Conservation (phyloP, 2,797 vertebrate species). For the Thalassophryne amazonica region DNA sequence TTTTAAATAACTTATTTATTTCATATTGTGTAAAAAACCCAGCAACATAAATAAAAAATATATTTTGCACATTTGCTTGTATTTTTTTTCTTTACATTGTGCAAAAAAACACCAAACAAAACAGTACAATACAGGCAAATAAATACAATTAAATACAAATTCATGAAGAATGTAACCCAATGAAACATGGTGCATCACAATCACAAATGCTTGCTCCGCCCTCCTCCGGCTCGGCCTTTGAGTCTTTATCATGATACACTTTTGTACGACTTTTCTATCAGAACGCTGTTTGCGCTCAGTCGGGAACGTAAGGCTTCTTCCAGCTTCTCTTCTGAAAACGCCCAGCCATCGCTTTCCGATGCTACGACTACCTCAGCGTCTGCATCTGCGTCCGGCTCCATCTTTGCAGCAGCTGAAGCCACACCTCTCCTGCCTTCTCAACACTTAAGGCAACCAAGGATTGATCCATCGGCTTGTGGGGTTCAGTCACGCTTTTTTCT, state of each 20-base stretch:
- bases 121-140: constrained; percentile 31
- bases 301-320: constrained; percentile 2
- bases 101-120: constrained; percentile 38
- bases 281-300: neutral
- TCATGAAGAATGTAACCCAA: constrained; percentile 9
- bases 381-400: constrained; percentile 3
- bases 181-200: constrained; percentile 38
- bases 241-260: constrained; percentile 23
- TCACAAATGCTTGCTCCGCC: constrained; percentile 16
- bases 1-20: constrained; percentile 44
- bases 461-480: neutral
- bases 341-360: neutral
- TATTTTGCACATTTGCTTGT: constrained; percentile 31
- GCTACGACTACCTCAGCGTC: constrained; percentile 2
- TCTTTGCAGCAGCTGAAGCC: constrained; percentile 3
- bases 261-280: neutral
- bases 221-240: constrained; percentile 7
- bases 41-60: constrained; percentile 41
- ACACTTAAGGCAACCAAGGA: constrained; percentile 13
- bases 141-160: constrained; percentile 60
- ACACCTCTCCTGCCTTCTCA: constrained; percentile 10
- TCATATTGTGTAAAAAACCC: constrained; percentile 33
- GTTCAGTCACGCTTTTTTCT: constrained; percentile 50
- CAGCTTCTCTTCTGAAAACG: neutral
- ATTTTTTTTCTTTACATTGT: neutral